Percentiles rank a stretch among this genome's conserved stretches.
Conservation (phyloP, 2,797 vertebrate genomes). For the Helarctos malayanus region DNA sequence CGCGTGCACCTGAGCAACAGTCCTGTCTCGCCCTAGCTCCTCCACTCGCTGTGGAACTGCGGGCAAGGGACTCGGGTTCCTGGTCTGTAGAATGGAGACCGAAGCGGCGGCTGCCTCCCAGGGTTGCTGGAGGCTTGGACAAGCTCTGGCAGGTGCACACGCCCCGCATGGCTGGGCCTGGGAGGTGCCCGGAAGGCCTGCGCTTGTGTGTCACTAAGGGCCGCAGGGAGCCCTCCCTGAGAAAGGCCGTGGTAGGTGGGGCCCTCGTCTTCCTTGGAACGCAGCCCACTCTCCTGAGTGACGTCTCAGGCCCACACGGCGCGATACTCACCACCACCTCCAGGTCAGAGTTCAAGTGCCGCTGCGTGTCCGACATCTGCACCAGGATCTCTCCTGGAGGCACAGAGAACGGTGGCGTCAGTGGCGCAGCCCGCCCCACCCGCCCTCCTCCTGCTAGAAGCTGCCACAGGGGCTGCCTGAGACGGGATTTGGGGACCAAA, state of each 20-base stretch:
- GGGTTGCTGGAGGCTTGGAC: neutral
- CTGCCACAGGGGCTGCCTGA: neutral
- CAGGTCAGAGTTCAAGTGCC: constrained; percentile 92
- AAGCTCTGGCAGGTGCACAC: fast-evolving
- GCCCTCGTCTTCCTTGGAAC: neutral
- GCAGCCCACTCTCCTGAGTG: neutral
- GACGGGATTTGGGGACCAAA: neutral
- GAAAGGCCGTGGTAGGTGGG: neutral
- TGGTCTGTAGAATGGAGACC: neutral
- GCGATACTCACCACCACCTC: constrained; percentile 93
- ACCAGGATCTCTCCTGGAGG: constrained; percentile 94
- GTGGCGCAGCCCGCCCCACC: neutral
- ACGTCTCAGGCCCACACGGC: neutral
- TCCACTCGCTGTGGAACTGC: neutral
- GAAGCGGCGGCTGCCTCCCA: neutral
- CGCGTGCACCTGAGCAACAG: fast-evolving
- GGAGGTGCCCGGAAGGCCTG: neutral
- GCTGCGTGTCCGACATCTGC: constrained; percentile 95
- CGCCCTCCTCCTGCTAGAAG: neutral
- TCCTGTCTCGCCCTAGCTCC: neutral
- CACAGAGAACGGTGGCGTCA: neutral
- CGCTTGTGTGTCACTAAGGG: neutral
- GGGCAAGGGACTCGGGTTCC: neutral
- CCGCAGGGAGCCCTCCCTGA: neutral
- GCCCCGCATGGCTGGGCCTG: neutral